Conservation (phyloP, 2,888 invertebrate species). For the Hydropsyche betteni region DNA sequence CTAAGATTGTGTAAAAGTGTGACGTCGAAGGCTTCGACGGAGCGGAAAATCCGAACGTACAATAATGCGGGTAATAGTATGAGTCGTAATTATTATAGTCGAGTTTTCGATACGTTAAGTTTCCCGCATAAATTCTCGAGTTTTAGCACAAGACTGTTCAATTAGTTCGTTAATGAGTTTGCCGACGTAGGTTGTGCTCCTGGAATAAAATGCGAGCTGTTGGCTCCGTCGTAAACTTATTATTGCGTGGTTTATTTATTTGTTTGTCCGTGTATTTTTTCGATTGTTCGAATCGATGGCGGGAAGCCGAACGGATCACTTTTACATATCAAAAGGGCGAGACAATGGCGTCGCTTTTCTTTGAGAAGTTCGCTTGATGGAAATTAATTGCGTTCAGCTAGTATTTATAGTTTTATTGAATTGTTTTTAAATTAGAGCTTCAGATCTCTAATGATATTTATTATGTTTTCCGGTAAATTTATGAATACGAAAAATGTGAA, state of each 20-base stretch:
- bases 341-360: slow-evolving; percentile 12
- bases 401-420: slow-evolving; percentile 26
- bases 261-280: background rate
- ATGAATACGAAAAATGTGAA: no score
- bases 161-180: slow-evolving; percentile 38
- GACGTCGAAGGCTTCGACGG: no score
- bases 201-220: slow-evolving; percentile 29
- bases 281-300: slow-evolving; percentile 2
- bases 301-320: background rate
- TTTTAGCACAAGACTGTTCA: slow-evolving; percentile 20
- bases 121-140: slow-evolving; percentile 31
- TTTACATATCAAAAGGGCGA: slow-evolving; percentile 36
- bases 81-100: no score
- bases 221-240: slow-evolving; percentile 22
- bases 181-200: slow-evolving; percentile 11
- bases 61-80: no score
- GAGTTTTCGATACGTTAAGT: slow-evolving; percentile 1
- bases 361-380: slow-evolving; percentile 12
- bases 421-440: no score
- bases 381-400: slow-evolving; percentile 29
- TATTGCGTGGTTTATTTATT: background rate
- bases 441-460: no score
- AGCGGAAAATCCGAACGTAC: no score
- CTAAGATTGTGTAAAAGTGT: no score
- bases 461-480: no score